phyloP scores from a whole-genome alignment of 1,140 invertebrate genomes.

The Popillia japonica region DNA sequence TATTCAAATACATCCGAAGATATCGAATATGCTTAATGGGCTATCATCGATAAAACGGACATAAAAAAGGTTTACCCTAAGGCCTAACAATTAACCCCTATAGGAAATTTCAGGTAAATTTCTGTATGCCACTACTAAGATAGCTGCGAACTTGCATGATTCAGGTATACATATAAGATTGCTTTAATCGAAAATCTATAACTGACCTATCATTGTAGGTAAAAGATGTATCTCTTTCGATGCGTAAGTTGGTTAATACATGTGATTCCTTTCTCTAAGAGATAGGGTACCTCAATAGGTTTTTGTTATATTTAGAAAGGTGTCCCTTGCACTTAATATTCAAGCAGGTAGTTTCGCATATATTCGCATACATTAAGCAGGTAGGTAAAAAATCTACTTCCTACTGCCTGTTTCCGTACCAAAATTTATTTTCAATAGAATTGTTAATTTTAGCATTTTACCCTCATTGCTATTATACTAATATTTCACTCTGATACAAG shows the following conservation, averaged over 20 bases:
- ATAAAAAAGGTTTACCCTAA: conserved; percentile 44
- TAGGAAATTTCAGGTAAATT: conserved; percentile 28
- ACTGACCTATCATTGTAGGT: conserved; percentile 16
- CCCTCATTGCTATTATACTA: neutral
- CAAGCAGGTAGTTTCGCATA: conserved; percentile 59
- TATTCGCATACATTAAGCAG: conserved; percentile 61
- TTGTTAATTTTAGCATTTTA: neutral
- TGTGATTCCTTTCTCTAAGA: neutral
- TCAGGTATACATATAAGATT: conserved; percentile 9
- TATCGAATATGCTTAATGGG: conserved; percentile 60
- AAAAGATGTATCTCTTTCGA: conserved; percentile 30
- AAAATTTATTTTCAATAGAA: conserved; percentile 41
- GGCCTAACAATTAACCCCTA: conserved; percentile 43
- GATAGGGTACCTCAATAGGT: conserved; percentile 22
- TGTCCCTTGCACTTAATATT: conserved; percentile 61
- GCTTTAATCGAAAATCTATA: conserved; percentile 25
- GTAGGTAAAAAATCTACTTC: conserved; percentile 57
- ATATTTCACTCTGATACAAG: conserved; percentile 30
- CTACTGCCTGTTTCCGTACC: conserved; percentile 45
- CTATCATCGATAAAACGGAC: conserved; percentile 53
- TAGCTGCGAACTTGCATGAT: neutral
- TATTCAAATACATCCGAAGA: conserved; percentile 57
- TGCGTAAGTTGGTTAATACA: conserved; percentile 7
- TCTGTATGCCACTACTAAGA: neutral
- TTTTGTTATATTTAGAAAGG: conserved; percentile 50